Conservation (phyloP, 2,797 vertebrate genomes). For the Sparidentex hasta region DNA sequence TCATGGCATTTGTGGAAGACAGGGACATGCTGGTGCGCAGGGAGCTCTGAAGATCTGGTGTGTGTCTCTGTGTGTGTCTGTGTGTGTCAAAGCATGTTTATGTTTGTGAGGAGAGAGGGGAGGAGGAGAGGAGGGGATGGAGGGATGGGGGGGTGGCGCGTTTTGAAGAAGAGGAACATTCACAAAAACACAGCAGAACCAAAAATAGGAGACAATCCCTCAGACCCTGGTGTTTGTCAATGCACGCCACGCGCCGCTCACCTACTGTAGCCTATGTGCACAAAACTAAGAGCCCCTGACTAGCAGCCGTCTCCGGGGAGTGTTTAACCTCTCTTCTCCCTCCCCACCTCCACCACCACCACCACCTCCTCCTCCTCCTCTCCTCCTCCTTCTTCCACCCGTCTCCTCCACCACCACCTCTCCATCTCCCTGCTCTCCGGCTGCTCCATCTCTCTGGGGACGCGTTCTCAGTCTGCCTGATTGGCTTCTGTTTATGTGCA, state of each 20-base stretch:
- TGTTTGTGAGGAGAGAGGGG: constrained; percentile 33
- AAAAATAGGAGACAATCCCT: constrained; percentile 71
- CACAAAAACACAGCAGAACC: constrained; percentile 57
- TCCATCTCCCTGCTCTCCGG: constrained; percentile 69
- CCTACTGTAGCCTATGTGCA: constrained; percentile 58
- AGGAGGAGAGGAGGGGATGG: no score
- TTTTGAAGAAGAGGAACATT: constrained; percentile 64
- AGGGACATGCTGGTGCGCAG: constrained; percentile 72
- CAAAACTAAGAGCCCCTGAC: constrained; percentile 62
- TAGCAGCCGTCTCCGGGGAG: constrained; percentile 65
- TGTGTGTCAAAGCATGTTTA: constrained; percentile 39
- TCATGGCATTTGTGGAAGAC: constrained; percentile 76
- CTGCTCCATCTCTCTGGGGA: constrained; percentile 73
- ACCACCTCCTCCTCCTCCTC: constrained; percentile 70
- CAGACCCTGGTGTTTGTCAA: constrained; percentile 62
- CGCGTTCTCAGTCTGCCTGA: constrained; percentile 74
- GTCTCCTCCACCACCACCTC: constrained; percentile 62
- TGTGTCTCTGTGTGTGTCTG: constrained; percentile 42
- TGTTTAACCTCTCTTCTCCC: constrained; percentile 74
- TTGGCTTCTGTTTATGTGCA: constrained; percentile 76
- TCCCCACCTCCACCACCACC: constrained; percentile 57
- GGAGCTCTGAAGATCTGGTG: constrained; percentile 67
- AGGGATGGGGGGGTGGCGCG: not conserved
- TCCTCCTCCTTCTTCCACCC: constrained; percentile 7
- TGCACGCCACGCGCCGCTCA: constrained; percentile 66